Evolutionary conservation across 1,140 invertebrate genomes (phyloP), one percentile per base, ranked within the genome.

Genomic region (Pseudachorutes palmiensis): DNA sequence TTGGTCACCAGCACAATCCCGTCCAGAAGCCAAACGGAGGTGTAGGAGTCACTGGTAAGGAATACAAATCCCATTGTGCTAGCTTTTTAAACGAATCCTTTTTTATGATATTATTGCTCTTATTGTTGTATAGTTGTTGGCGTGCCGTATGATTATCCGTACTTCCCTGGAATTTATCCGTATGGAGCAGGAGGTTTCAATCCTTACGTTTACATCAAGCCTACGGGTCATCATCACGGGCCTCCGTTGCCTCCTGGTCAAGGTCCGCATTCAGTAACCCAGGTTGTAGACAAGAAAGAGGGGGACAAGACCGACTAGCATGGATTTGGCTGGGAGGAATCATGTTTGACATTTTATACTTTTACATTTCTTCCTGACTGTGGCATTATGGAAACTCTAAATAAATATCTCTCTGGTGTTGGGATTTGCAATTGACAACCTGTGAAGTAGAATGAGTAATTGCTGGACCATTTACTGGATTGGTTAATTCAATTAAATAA

Each of bases 281-380:
- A 55, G 24, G 51, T 5, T 55, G 51, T 26, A 22, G 51, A 55
- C 3, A 55, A 55, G 51, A 55, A 55, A 26, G 51, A 55, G 24
- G 51, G 51, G 24, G 51, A 55, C 5, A 55, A 55, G 24, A 55
- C 51, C 9, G 51, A 55, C 51, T 55, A 55, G 24, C 51, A 16
- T 24, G 12, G 24, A 55, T 3, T 55, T 24, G 9, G 5, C 12
- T 26, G 14, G 24, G 24, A 24, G 9, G 51, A 55, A 55, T 16
- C 12, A 5, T 45, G 36, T 19, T 45, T 45, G 9, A 45, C 36
- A 45, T 12, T 12, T 19, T 12, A 45, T 14, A 55, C 24, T 55
- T 22, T 55, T 12, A 55, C 24, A 14, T 5, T 55, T 55, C 12
- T 55, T 14, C 24, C 51, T 55, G 12, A 14, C 24, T 19, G 5